Conservation (phyloP, 2,113 vertebrate species). For the Petroica traversi region DNA sequence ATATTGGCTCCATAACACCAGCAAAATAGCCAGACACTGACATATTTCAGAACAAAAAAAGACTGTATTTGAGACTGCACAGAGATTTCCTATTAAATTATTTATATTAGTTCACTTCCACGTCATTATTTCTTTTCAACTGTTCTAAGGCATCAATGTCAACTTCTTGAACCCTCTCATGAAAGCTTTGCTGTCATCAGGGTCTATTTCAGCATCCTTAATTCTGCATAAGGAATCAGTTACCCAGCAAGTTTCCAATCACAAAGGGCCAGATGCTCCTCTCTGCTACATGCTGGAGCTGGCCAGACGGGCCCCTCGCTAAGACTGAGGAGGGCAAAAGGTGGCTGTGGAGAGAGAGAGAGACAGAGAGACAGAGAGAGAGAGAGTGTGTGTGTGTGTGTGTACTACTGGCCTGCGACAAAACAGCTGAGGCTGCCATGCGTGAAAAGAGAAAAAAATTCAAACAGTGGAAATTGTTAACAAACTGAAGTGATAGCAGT, state of each 20-base stretch:
- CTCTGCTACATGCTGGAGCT: slow-evolving; percentile 21
- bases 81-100: slow-evolving; percentile 65
- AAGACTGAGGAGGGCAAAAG: slow-evolving; percentile 47
- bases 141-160: slow-evolving; percentile 46
- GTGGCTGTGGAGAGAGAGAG: background rate
- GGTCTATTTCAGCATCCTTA: slow-evolving; percentile 59
- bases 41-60: slow-evolving; percentile 58
- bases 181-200: slow-evolving; percentile 52
- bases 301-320: slow-evolving; percentile 46
- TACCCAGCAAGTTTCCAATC: slow-evolving; percentile 61
- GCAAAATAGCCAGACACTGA: slow-evolving; percentile 22
- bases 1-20: background rate
- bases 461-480: background rate
- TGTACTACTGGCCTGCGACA: background rate
- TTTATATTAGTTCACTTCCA: slow-evolving; percentile 63
- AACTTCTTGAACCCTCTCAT: slow-evolving; percentile 51
- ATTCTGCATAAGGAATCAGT: slow-evolving; percentile 51
- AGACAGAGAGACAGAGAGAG: background rate
- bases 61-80: slow-evolving; percentile 15
- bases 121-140: slow-evolving; percentile 48
- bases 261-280: slow-evolving; percentile 67
- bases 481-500: background rate
- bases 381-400: too few species aligned
- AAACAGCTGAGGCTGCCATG: background rate
- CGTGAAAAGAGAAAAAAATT: background rate